Evolutionary conservation across 2,888 invertebrate species (phyloP), one percentile per base, ranked within the genome.

Genomic region (Acrobasis consociella): DNA sequence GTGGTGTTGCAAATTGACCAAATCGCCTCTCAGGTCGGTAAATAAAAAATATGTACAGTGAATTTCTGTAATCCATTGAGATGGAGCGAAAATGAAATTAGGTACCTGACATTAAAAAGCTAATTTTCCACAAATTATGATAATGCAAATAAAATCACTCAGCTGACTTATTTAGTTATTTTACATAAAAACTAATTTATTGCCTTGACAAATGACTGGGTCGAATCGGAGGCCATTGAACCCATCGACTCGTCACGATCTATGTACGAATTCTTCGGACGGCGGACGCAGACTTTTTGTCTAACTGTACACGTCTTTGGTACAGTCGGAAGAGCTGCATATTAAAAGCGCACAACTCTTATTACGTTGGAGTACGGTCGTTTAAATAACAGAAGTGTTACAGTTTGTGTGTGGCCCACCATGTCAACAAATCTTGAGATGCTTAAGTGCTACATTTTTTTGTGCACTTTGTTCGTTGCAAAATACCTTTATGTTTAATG

Each of bases 171-270:
- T 53, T 61, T 53, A 60, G n/a, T 51, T 42, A 61, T 53, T 61
- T 53, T 46, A 61, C 46, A 53, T 49, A 38, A 59, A 65, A 66
- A 64, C 58, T 64, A 65, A 66, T 67, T 65, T 62, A 58, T 62
- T 38, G 64, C 69, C 67, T 69, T 69, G 69, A 65, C 63, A 55
- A 68, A 66, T 64, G 49, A 55, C 56, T 59, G 13, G 53, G 53
- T 49, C 15, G 37, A 60, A 52, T 64, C 58, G 67, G 68, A 66
- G 80, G 72, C 64, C 79, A 69, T 73, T 70, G 79, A 81, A 77
- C 80, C 71, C 67, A 76, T 76, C 74, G 76, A 72, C 67, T 77
- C 70, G 78, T 82, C 84, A 81, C 81, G 81, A 81, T 76, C 77
- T 75, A 79, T 70, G 74, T 79, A 80, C 78, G 72, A 80, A 81